Evolutionary conservation across 2,888 invertebrate species (phyloP), one percentile per base, ranked within the genome.

Genomic region (Fragum fragum): DNA sequence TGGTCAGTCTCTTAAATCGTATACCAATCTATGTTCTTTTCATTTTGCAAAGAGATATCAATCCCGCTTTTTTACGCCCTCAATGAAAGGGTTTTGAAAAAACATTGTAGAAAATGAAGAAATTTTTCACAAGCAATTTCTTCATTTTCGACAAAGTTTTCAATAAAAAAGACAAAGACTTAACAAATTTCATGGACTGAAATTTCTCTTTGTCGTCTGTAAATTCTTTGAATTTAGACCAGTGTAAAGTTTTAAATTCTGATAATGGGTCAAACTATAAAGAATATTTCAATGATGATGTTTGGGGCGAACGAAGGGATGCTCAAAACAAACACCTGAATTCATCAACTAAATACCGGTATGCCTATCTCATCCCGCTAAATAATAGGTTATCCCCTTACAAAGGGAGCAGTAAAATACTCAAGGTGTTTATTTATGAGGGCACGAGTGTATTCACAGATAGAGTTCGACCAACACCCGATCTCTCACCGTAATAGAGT

Each of bases 351-450:
- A 61, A 32, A n/a, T 32, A 32, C 32, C 32, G n/a, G 61, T 61
- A 18, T 61, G 32, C 61, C 61, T 32, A 61, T 61, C 61, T 61
- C 6, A 18, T 18, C 16, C 61, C 1, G 2, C 61, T 61, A 61
- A 61, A 61, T 61, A 61, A 61, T 61, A n/a, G 61, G 61, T 61
- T 61, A 29, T 61, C 61, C 1, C 18, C 14, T 61, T 61, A 61
- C 61, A 61, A 61, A 61, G 32, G 14, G 32, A n/a, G 61, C 61
- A 29, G 61, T 61, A 61, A 61, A 61, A 61, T 32, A 61, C 61
- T 32, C 61, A 61, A 61, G 61, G 61, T 61, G 61, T 61, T 61
- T 61, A 32, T 61, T 61, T 61, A 32, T 61, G 29, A 32, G 16
- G n/a, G 47, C 47, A 47, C 47, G 47, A n/a, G n/a, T 18, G 47